Conservation (phyloP, 2,888 invertebrate species). For the Tenthredo scrophulariae region DNA sequence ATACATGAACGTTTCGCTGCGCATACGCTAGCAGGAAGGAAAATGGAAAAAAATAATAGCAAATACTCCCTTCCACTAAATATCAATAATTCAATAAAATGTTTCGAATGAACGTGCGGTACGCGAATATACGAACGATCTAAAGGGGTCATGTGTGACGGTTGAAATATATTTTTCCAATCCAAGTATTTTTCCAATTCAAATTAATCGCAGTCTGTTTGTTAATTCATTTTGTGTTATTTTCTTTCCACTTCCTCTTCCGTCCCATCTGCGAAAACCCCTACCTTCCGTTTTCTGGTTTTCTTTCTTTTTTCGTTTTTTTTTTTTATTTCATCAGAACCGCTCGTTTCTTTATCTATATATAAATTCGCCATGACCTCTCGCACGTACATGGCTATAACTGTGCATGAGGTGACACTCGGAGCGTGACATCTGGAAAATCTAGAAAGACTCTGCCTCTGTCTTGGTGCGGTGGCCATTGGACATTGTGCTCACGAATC, state of each 20-base stretch:
- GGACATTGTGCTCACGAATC: conserved; percentile 37
- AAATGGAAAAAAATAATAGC: background rate
- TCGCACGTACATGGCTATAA: background rate
- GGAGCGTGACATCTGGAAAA: conserved; percentile 15
- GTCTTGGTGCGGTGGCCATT: background rate
- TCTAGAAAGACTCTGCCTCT: background rate
- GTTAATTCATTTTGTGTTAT: background rate
- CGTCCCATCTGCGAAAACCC: background rate
- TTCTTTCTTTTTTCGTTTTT: background rate
- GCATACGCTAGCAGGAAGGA: background rate
- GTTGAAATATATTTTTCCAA: conserved; percentile 42
- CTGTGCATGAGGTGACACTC: background rate
- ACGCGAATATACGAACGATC: background rate
- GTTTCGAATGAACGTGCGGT: background rate
- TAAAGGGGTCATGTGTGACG: background rate
- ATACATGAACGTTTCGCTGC: background rate
- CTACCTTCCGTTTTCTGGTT: background rate
- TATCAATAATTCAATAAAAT: conserved; percentile 26
- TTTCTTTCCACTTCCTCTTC: background rate
- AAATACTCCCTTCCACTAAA: background rate
- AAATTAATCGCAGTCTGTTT: background rate
- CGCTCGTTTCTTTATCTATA: background rate
- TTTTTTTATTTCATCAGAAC: background rate
- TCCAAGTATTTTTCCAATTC: conserved; percentile 17
- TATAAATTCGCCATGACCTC: background rate